Evolutionary conservation across 2,797 vertebrate genomes (phyloP), one percentile per base, ranked within the genome.

Genomic region (Astyanax mexicanus): DNA sequence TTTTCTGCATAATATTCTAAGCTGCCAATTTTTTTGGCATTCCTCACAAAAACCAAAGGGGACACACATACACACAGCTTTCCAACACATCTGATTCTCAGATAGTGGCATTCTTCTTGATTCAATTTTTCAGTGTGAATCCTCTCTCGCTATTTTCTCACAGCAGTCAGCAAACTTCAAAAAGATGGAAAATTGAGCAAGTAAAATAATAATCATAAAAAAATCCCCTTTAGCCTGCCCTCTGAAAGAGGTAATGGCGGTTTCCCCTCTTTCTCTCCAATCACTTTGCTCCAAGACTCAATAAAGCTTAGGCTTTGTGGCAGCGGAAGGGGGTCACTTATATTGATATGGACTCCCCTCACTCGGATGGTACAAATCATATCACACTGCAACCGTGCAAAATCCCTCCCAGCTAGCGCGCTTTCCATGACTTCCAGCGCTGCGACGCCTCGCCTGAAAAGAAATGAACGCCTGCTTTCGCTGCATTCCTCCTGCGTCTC

Each of bases 301-400:
- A 40, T 68, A 80, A 69, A 79, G 58, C 70, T 55, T 40, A 42
- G 35, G 45, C 69, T 74, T 69, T 62, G 25, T 66, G 32, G 40
- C 21, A 23, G 12, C 68, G 1, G 71, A 69, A 75, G 35, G 68
- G 79, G 69, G 77, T 80, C 79, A 77, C 29, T 78, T 62, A 70
- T 52, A 60, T 62, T 74, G 72, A 78, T 79, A 74, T 55, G 58
- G 71, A 45, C 60, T 75, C 65, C 52, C 55, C 23, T 80, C 49
- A 64, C 68, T 70, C 29, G 65, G 69, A 61, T 44, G 27, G 17
- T 58, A 78, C 64, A 80, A 80, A 83, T 83, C 81, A 78, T 54
- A 54, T 79, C 55, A 45, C 29, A 19, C 40, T 69, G 72, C 47
- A 6, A 66, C 45, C 47, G 23, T 37, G 12, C 38, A 40, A 75